These are phyloP conservation scores for Acrobasis repandana DNA, from an alignment of 2,888 invertebrate species.

Conservation along the genomic window DNA sequence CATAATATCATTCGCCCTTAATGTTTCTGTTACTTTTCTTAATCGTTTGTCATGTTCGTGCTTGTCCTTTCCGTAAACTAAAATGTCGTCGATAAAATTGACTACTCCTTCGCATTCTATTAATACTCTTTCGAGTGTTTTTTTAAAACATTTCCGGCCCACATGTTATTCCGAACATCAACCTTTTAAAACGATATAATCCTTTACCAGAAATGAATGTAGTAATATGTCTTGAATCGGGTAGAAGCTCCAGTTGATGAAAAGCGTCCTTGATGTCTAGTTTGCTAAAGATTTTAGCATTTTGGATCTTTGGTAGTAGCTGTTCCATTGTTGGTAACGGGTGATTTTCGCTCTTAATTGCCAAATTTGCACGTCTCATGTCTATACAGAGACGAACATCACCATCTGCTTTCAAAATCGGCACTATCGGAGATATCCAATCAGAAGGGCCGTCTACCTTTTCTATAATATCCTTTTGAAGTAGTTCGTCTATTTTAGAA, in stretches of 20 bases:
- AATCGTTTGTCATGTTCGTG: not conserved
- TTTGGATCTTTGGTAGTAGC: slow-evolving; percentile 28
- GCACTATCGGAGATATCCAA: slow-evolving; percentile 28
- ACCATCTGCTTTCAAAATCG: slow-evolving; percentile 22
- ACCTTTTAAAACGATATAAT: slow-evolving; percentile 50
- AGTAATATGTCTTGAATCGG: slow-evolving; percentile 44
- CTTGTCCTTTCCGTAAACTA: not conserved
- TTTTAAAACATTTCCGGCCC: slow-evolving; percentile 43
- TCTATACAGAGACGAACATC: slow-evolving; percentile 30
- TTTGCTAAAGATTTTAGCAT: slow-evolving; percentile 31
- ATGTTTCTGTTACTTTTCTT: not conserved
- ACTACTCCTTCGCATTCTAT: not conserved
- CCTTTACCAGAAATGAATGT: slow-evolving; percentile 29
- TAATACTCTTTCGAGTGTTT: not conserved
- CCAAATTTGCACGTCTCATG: slow-evolving; percentile 32
- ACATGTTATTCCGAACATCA: slow-evolving; percentile 54
- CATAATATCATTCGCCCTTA: not conserved
- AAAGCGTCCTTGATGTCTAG: slow-evolving; percentile 31
- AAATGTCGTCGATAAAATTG: not conserved
- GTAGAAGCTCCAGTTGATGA: slow-evolving; percentile 27
- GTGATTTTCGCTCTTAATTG: slow-evolving; percentile 35
- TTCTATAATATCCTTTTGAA: not conserved
- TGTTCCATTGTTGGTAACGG: slow-evolving; percentile 32
- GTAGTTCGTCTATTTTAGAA: not conserved
- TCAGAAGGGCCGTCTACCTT: slow-evolving; percentile 1